phyloP scores from a whole-genome alignment of 2,888 invertebrate species.

The Listrodromus nycthemerus region DNA sequence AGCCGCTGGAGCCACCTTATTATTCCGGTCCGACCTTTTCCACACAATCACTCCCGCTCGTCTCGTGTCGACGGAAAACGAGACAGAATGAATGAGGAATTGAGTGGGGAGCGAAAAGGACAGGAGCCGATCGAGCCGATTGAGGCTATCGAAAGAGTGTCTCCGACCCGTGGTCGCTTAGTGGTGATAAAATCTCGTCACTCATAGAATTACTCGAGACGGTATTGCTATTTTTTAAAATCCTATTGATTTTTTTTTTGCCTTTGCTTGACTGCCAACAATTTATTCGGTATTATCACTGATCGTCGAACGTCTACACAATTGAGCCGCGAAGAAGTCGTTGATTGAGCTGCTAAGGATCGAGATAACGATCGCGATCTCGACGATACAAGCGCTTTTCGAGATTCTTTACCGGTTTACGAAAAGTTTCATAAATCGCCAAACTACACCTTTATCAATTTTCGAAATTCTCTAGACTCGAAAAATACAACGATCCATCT shows the following conservation, averaged over 20 bases:
- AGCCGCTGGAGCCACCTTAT: conserved; percentile 58
- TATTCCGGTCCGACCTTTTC: conserved; percentile 53
- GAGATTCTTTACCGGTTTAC: background rate
- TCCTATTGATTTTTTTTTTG: conserved; percentile 6
- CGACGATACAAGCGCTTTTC: conserved; percentile 50
- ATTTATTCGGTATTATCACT: conserved; percentile 1
- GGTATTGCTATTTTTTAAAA: conserved; percentile 15
- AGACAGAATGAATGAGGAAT: conserved; percentile 54
- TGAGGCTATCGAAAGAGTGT: conserved; percentile 24
- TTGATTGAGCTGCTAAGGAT: conserved; percentile 79
- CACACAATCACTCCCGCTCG: conserved; percentile 60
- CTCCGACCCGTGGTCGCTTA: conserved; percentile 26
- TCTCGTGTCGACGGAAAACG: conserved; percentile 25
- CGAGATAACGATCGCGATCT: conserved; percentile 75
- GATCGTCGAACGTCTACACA: conserved; percentile 52
- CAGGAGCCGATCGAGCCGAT: conserved; percentile 1
- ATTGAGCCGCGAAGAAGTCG: conserved; percentile 72
- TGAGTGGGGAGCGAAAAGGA: conserved; percentile 28
- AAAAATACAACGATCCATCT: too few relatives aligned
- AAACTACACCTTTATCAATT: too few relatives aligned
- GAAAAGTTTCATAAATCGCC: background rate
- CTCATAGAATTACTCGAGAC: conserved; percentile 12
- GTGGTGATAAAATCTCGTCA: conserved; percentile 21
- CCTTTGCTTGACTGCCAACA: background rate
- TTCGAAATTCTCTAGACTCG: too few relatives aligned